Evolutionary conservation across 1,140 invertebrate genomes (phyloP).

Genomic region (Cydia fagiglandana): DNA sequence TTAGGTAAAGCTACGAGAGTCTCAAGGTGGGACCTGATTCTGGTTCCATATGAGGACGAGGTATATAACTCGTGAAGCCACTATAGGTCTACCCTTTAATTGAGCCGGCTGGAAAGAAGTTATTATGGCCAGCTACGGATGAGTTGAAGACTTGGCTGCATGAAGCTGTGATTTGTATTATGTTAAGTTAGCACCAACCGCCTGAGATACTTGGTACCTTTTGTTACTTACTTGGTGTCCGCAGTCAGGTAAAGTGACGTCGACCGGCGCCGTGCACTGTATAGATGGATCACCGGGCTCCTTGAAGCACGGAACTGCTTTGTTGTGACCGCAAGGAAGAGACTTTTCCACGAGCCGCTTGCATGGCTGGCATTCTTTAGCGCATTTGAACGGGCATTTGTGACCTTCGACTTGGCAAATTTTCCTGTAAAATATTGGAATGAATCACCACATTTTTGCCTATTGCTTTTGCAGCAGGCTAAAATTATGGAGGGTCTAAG

Average conservation of each 20-base stretch:
- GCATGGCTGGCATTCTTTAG: conserved; percentile 73
- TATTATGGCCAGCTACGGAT: no score
- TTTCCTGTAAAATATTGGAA: conserved; percentile 54
- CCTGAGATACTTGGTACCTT: background rate
- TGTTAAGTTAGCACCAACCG: no score
- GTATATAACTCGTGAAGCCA: no score
- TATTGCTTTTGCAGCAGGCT: no score
- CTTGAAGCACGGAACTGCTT: conserved; percentile 59
- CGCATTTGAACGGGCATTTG: conserved; percentile 74
- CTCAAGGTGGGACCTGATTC: no score
- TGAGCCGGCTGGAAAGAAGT: no score
- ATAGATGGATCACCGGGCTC: conserved; percentile 51
- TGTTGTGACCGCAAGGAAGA: conserved; percentile 76
- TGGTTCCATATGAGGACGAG: no score
- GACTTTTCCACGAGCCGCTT: conserved; percentile 54
- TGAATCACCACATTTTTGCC: background rate
- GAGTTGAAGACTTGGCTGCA: no score
- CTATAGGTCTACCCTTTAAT: no score
- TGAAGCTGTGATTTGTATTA: no score
- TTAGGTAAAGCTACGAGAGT: no score
- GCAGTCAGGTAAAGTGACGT: conserved; percentile 68
- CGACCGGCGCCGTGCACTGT: conserved; percentile 60
- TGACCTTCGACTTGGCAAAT: conserved; percentile 72
- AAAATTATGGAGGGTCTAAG: no score
- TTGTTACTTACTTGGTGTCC: conserved; percentile 63